These are phyloP conservation scores for Esox niger DNA, from an alignment of 2,113 vertebrate genomes.

Conservation along the genomic window DNA sequence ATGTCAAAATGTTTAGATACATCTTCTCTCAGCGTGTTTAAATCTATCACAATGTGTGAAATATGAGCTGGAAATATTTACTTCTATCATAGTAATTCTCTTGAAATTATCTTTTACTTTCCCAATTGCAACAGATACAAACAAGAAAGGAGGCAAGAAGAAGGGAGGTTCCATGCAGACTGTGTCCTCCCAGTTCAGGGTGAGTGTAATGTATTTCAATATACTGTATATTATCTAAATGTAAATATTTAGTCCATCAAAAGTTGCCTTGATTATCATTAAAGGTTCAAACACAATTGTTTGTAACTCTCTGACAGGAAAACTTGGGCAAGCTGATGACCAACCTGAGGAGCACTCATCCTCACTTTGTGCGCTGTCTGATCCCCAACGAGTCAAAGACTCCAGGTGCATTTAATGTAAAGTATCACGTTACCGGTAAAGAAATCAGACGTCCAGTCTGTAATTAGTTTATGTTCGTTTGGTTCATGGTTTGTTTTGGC, in stretches of 20 bases:
- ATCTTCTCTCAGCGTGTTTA: too few relatives aligned
- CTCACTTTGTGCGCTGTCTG: slow-evolving; percentile 81
- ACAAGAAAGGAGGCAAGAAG: slow-evolving; percentile 67
- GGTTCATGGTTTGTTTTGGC: too few relatives aligned
- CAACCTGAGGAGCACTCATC: slow-evolving; percentile 78
- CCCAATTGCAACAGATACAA: slow-evolving; percentile 41
- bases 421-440: not conserved
- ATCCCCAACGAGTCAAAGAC: slow-evolving; percentile 86
- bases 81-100: too few relatives aligned
- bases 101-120: slow-evolving; percentile 9
- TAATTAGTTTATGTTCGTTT: too few relatives aligned
- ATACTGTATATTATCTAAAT: too few relatives aligned
- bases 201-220: too few relatives aligned
- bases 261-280: not conserved
- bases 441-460: not conserved
- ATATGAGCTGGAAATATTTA: too few relatives aligned
- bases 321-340: slow-evolving; percentile 83
- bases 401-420: slow-evolving; percentile 61
- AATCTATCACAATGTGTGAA: not conserved
- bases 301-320: slow-evolving; percentile 63
- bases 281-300: not conserved
- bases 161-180: slow-evolving; percentile 88
- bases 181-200: slow-evolving; percentile 82
- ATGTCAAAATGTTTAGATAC: not conserved
- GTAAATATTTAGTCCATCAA: not conserved